Percentiles rank a stretch among this genome's conserved stretches.
Conservation (phyloP, 2,113 vertebrate species). For the Strix aluco region DNA sequence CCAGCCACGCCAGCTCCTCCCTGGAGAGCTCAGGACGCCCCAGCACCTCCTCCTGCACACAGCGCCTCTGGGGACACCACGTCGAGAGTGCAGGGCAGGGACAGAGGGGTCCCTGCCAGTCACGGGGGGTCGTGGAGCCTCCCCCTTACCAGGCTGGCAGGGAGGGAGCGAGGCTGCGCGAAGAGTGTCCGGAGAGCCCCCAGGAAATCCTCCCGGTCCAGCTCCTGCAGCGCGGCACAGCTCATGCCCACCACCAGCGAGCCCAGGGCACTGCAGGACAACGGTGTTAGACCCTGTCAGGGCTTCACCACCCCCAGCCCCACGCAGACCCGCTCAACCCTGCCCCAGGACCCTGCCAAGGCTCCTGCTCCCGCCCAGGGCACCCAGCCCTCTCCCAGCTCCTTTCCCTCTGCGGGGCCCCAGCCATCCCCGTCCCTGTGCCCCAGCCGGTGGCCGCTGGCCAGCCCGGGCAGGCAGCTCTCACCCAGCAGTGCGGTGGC, state of each 20-base stretch:
- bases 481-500: slow-evolving; percentile 76
- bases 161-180: slow-evolving; percentile 73
- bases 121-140: neutral
- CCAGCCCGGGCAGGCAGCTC: neutral
- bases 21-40: slow-evolving; percentile 64
- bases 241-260: slow-evolving; percentile 81
- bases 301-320: neutral
- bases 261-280: slow-evolving; percentile 76
- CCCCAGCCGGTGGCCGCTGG: slow-evolving; percentile 23
- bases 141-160: slow-evolving; percentile 81
- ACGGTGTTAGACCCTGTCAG: accelerated
- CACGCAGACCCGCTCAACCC: neutral
- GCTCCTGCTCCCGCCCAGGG: slow-evolving; percentile 70
- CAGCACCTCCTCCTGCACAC: slow-evolving; percentile 80
- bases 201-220: slow-evolving; percentile 74
- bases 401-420: neutral
- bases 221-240: slow-evolving; percentile 79
- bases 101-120: neutral
- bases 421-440: slow-evolving; percentile 59
- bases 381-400: slow-evolving; percentile 67
- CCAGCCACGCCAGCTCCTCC: slow-evolving; percentile 69
- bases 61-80: slow-evolving; percentile 77
- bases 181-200: slow-evolving; percentile 78
- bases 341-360: neutral
- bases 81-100: neutral